Percentiles rank a stretch among this genome's conserved stretches.
phyloP scores from a whole-genome alignment of 1,140 invertebrate species.

The Chrysopa pallens region DNA sequence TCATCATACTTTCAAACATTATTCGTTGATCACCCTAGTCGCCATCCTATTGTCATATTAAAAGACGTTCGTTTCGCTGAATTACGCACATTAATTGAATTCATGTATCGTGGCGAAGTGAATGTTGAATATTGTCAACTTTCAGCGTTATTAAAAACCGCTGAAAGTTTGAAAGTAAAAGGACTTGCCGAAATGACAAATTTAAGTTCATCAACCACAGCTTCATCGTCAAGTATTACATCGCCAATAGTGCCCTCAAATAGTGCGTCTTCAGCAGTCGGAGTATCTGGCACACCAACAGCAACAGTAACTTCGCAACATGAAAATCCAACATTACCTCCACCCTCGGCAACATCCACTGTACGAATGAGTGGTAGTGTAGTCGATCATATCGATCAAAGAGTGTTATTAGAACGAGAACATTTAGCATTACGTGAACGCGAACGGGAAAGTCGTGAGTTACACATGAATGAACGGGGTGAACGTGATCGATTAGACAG shows the following conservation, averaged over 20 bases:
- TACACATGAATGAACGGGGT: conserved; percentile 1
- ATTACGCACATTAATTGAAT: conserved; percentile 78
- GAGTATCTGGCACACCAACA: conserved; percentile 10
- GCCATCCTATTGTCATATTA: conserved; percentile 83
- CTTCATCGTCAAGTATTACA: conserved; percentile 10
- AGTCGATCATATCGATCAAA: too few relatives aligned
- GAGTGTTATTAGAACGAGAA: too few relatives aligned
- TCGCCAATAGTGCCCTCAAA: conserved; percentile 5
- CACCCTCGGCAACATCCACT: conserved; percentile 10
- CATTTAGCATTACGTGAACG: conserved; percentile 25
- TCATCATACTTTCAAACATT: conserved; percentile 86
- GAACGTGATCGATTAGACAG: conserved; percentile 19
- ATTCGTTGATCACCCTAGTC: conserved; percentile 74
- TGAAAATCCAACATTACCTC: neutral
- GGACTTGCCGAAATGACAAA: conserved; percentile 81
- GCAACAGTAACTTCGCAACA: conserved; percentile 13
- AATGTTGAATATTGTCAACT: conserved; percentile 87
- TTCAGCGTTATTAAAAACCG: conserved; percentile 76
- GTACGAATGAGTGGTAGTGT: too few relatives aligned
- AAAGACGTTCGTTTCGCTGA: conserved; percentile 83
- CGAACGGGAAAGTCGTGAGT: conserved; percentile 13
- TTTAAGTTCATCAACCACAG: conserved; percentile 28
- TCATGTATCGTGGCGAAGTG: conserved; percentile 93
- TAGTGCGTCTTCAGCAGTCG: neutral
- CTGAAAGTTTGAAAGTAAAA: conserved; percentile 73